Conservation (phyloP, 2,888 invertebrate species). For the Melinaea menophilus region DNA sequence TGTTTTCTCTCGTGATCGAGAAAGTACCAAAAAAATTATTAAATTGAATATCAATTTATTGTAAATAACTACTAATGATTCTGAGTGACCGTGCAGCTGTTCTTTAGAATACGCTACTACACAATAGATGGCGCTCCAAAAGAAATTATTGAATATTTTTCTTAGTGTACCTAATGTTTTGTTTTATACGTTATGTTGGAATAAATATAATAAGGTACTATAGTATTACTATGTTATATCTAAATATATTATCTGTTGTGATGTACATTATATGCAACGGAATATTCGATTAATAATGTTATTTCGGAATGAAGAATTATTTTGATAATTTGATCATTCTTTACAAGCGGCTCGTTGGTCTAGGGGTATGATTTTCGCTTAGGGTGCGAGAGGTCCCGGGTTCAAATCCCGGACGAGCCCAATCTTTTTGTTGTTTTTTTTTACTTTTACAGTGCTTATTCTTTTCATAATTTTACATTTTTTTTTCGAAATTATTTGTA, state of each 20-base stretch:
- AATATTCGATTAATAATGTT: no score
- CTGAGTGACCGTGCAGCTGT: no score
- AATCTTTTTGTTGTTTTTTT: constrained; percentile 20
- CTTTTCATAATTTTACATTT: background rate
- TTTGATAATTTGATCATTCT: background rate
- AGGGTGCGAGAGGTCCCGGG: constrained; percentile 79
- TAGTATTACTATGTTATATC: no score
- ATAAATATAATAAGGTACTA: no score
- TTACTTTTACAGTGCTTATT: background rate
- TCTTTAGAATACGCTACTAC: background rate
- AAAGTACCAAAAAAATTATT: no score
- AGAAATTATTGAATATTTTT: background rate
- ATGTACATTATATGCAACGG: no score
- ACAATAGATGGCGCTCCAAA: constrained; percentile 13
- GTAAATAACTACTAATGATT: no score
- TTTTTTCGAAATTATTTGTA: no score
- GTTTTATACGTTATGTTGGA: no score
- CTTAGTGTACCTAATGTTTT: no score
- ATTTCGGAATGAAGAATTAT: background rate
- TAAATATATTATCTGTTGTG: no score
- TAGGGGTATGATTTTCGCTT: constrained; percentile 79
- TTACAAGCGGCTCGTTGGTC: constrained; percentile 72
- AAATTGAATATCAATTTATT: no score
- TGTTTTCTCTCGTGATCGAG: background rate
- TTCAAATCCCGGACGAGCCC: constrained; percentile 79